Conservation (phyloP, 2,888 invertebrate genomes). For the Drosophila affinis region DNA sequence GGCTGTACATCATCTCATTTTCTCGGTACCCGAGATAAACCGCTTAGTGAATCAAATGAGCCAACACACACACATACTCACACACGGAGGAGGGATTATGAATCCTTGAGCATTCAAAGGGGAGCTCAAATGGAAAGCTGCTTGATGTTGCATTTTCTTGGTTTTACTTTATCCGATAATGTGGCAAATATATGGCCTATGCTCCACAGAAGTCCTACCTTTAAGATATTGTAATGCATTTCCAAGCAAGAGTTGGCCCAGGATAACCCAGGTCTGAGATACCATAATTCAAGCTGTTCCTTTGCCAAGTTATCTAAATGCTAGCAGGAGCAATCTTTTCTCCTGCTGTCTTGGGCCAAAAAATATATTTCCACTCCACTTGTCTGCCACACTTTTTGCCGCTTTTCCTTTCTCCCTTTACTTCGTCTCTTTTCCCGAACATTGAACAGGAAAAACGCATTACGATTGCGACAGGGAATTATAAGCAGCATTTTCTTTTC, state of each 20-base stretch:
- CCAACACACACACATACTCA: not conserved
- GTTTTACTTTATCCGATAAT: slow-evolving; percentile 30
- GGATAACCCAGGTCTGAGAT: not conserved
- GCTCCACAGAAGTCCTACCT: slow-evolving; percentile 24
- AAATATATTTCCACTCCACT: slow-evolving; percentile 36
- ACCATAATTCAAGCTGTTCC: slow-evolving; percentile 66
- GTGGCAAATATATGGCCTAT: slow-evolving; percentile 46
- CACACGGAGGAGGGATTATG: slow-evolving; percentile 16
- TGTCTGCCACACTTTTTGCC: slow-evolving; percentile 28
- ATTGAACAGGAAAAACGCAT: slow-evolving; percentile 63
- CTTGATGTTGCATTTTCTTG: slow-evolving; percentile 26
- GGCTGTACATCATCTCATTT: slow-evolving; percentile 39
- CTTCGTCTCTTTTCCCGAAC: slow-evolving; percentile 28
- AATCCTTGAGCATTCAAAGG: not conserved
- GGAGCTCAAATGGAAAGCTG: not conserved
- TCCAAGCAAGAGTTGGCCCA: slow-evolving; percentile 15
- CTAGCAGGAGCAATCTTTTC: slow-evolving; percentile 12
- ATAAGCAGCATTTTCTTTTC: slow-evolving; percentile 11
- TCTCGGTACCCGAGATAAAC: slow-evolving; percentile 29
- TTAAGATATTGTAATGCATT: slow-evolving; percentile 46
- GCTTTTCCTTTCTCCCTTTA: slow-evolving; percentile 32
- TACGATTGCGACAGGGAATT: slow-evolving; percentile 53
- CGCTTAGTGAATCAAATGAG: slow-evolving; percentile 44
- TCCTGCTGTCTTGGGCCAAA: slow-evolving; percentile 25
- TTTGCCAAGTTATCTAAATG: slow-evolving; percentile 47